These are phyloP conservation scores for Fundulus diaphanus DNA, from an alignment of 2,797 vertebrate species.

Conservation along the genomic window DNA sequence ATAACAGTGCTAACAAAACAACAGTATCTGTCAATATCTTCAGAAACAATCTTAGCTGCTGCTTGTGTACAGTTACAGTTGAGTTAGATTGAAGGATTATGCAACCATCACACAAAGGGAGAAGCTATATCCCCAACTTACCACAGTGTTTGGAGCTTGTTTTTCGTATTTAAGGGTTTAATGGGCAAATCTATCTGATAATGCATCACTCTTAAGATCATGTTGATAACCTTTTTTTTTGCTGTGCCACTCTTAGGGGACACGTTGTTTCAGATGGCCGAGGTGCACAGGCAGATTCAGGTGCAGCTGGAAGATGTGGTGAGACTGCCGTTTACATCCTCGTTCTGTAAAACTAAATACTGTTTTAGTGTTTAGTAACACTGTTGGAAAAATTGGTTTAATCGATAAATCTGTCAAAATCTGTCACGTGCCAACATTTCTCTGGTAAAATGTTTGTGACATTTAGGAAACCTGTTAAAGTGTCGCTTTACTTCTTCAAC, in stretches of 20 bases:
- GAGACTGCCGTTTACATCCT: constrained; percentile 42
- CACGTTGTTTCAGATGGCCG: constrained; percentile 89
- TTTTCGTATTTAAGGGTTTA: neutral
- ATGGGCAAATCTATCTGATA: neutral
- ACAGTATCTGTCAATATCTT: neutral
- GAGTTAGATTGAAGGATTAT: neutral
- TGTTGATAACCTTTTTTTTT: neutral
- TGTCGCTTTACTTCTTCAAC: constrained; percentile 30
- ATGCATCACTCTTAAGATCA: neutral
- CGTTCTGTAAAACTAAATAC: neutral
- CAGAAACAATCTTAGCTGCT: neutral
- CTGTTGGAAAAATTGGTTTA: neutral
- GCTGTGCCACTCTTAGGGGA: constrained; percentile 76
- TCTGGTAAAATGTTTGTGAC: neutral
- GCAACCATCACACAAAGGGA: neutral
- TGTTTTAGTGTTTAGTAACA: neutral
- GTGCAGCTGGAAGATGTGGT: constrained; percentile 89
- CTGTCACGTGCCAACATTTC: neutral
- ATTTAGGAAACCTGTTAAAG: constrained; percentile 4
- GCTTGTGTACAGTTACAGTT: neutral
- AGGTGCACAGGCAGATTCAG: constrained; percentile 90
- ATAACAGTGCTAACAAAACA: neutral
- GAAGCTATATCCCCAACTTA: neutral
- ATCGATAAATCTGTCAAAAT: neutral
- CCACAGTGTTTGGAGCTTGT: neutral